Evolutionary conservation across 92 coral and sea anemone genomes (phyloP).

Genomic region (Bergia puertoricense): DNA sequence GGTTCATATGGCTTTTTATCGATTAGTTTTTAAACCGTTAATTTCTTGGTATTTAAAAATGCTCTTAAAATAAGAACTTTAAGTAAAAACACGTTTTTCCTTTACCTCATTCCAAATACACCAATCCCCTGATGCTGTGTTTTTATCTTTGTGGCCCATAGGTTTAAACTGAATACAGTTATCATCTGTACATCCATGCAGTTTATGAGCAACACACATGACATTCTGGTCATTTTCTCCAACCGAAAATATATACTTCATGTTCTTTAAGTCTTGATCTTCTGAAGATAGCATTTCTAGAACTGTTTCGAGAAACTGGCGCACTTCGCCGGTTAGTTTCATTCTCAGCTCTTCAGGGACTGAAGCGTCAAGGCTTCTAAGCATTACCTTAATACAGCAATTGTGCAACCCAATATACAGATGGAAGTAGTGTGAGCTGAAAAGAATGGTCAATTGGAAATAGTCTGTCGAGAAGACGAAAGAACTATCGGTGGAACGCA

Average conservation of each 20-base stretch:
- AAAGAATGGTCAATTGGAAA: not conserved
- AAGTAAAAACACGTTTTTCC: not conserved
- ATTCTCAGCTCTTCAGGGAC: not conserved
- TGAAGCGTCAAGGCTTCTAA: not conserved
- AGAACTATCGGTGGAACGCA: no score
- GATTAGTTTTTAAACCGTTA: no score
- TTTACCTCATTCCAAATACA: constrained; percentile 1
- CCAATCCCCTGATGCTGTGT: constrained; percentile 16
- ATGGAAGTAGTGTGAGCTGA: not conserved
- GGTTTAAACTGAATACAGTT: constrained; percentile 4
- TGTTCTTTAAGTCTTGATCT: not conserved
- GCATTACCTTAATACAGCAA: not conserved
- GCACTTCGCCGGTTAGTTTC: not conserved
- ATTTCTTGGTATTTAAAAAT: no score
- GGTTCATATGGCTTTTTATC: no score
- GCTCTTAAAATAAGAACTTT: no score
- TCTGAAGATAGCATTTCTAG: not conserved
- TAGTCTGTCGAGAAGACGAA: not conserved
- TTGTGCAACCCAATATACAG: not conserved
- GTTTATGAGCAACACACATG: not conserved
- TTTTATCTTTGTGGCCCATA: not conserved
- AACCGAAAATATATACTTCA: not conserved
- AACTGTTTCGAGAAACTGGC: constrained; percentile 11
- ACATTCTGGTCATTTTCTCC: not conserved
- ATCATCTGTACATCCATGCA: not conserved